Percentiles rank a stretch among this genome's conserved stretches.
Evolutionary conservation across 2,888 invertebrate genomes (phyloP).

Genomic region (Andrena hattorfiana): DNA sequence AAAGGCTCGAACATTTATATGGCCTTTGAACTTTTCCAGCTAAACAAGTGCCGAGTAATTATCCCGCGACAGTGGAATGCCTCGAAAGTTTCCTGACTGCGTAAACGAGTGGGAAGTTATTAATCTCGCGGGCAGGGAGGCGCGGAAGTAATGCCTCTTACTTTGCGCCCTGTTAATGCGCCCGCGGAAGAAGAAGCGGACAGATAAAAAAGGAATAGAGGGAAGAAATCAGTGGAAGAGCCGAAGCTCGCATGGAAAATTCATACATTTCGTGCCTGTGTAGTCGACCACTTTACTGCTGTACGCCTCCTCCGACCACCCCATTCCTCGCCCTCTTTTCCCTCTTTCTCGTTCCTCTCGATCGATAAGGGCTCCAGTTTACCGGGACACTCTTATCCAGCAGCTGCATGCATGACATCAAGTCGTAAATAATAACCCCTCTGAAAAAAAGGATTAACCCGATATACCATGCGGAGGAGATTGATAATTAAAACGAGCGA

Average conservation of each 20-base stretch:
- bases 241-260: slow-evolving; percentile 64
- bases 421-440: slow-evolving; percentile 62
- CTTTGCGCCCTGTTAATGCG: slow-evolving; percentile 61
- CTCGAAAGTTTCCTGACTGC: slow-evolving; percentile 52
- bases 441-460: slow-evolving; percentile 36
- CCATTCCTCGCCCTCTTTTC: slow-evolving; percentile 27
- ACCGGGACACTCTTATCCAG: slow-evolving; percentile 62
- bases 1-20: slow-evolving; percentile 4
- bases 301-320: slow-evolving; percentile 12
- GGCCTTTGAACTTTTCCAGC: neutral
- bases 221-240: slow-evolving; percentile 53
- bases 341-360: slow-evolving; percentile 39
- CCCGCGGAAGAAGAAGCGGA: slow-evolving; percentile 25
- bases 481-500: slow-evolving; percentile 61
- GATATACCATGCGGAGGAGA: slow-evolving; percentile 32
- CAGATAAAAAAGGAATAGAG: slow-evolving; percentile 27
- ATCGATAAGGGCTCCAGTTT: slow-evolving; percentile 67
- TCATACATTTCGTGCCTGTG: slow-evolving; percentile 66
- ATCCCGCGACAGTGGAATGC: slow-evolving; percentile 15
- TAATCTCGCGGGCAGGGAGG: slow-evolving; percentile 58
- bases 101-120: slow-evolving; percentile 66
- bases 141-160: slow-evolving; percentile 65
- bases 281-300: slow-evolving; percentile 55
- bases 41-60: slow-evolving; percentile 5
- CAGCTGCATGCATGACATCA: slow-evolving; percentile 56